Base-by-base conservation (phyloP, 2,797 vertebrate genomes). In the Pangasius macronema region DNA sequence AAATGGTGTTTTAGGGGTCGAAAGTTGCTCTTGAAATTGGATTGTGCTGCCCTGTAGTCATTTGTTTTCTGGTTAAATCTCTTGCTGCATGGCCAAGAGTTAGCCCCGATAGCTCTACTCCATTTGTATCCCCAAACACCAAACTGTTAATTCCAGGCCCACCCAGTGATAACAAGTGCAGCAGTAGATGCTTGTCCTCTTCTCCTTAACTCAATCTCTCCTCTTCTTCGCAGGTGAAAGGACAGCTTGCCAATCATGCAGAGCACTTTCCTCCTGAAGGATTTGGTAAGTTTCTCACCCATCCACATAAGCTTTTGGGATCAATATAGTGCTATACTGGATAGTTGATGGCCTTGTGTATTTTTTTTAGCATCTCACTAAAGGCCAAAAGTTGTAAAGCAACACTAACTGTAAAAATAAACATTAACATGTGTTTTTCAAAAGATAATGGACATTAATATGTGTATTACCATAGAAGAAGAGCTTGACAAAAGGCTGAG, bases 231-330 rank as follows among this genome's bases (percentile, higher is more conserved):
- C 94, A 99, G 98, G 97, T 97, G 82, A 99, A 99, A 92, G 95
- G 92, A 91, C 95, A 95, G 91, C 97, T 97, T 93, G 95, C 97
- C 90, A 97, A 96, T 93, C 98, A 98, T 93, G 95, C 95, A 18
- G 98, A 99, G 85, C 97, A 98, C 92, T 98, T 99, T 91, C 97
- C 97, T 92, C 96, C 96, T 85, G 98, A 99, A 93, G 98, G 97
- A 94, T 97, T 97, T 92, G 98, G 98, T 99, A 93, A 96, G 96
- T 89, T 63, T 86, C 11, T 79, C 59, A 59, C 16, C 30, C 75
- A 57, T 89, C 27, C 33, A 68, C 16, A 24, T 20, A 70, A 51
- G 16, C 2, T 68, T 51, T 86, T 36, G 27, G 6, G 20, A 73
- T 24, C 39, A 82, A 0, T 82, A 3, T 24, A 53, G 5, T 82